Percentiles rank a stretch among this genome's conserved stretches.
These are phyloP conservation scores for Poeciliopsis retropinna DNA, from an alignment of 2,113 vertebrate species.

Conservation along the genomic window DNA sequence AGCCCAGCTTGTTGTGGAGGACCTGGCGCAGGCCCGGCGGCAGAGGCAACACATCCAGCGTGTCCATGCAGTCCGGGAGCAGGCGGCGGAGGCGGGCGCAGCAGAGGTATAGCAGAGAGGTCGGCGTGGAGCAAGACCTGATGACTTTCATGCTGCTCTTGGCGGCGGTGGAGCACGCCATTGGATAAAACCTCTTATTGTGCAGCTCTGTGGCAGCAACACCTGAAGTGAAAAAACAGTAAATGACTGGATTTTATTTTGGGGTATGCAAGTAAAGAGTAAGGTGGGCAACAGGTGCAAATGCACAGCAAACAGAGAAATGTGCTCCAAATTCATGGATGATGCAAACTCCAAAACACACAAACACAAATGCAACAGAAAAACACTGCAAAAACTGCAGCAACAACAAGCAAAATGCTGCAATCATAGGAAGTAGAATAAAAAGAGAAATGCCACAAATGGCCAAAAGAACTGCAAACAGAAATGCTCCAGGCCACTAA, in stretches of 20 bases:
- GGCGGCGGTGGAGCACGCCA: slow-evolving; percentile 97
- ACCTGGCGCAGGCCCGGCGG: slow-evolving; percentile 94
- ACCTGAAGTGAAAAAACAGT: slow-evolving; percentile 70
- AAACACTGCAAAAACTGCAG: too few relatives aligned
- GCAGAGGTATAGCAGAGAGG: slow-evolving; percentile 95
- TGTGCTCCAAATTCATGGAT: too few relatives aligned
- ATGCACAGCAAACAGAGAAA: too few relatives aligned
- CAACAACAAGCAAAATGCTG: too few relatives aligned
- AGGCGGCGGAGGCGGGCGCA: slow-evolving; percentile 94
- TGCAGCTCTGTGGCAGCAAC: slow-evolving; percentile 91
- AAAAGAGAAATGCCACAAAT: too few relatives aligned
- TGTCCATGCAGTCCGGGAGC: slow-evolving; percentile 87
- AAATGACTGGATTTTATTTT: too few relatives aligned
- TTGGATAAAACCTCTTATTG: slow-evolving; percentile 93
- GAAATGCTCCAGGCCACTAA: too few relatives aligned
- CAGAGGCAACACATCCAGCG: slow-evolving; percentile 89
- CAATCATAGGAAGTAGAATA: too few relatives aligned
- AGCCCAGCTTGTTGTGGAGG: slow-evolving; percentile 94
- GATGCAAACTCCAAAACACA: neutral
- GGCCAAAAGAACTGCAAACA: too few relatives aligned
- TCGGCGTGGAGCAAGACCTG: slow-evolving; percentile 88
- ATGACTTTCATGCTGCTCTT: slow-evolving; percentile 99
- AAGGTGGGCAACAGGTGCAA: neutral
- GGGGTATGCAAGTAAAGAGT: too few relatives aligned
- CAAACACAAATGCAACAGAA: neutral